A percentile compares a stretch with the other conserved stretches of the same genome.
Conservation (phyloP, 2,888 invertebrate species). For the Periphyllus acericola region DNA sequence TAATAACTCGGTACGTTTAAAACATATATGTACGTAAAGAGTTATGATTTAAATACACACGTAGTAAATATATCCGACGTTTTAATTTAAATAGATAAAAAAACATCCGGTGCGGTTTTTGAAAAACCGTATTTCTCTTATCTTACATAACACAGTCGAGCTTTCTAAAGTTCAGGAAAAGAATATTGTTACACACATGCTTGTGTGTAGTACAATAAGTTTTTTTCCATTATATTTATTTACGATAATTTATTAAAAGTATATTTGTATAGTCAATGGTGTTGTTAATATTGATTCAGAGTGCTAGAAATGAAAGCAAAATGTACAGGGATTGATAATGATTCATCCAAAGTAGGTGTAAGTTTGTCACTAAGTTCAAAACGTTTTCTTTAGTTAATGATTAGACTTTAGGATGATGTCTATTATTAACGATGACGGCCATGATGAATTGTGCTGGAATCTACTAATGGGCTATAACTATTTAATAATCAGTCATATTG, state of each 20-base stretch:
- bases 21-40: too few species aligned
- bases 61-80: too few species aligned
- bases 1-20: too few species aligned
- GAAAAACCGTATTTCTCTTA: background rate
- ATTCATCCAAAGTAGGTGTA: background rate
- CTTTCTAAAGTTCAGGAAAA: background rate
- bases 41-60: too few species aligned
- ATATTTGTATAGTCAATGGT: too few species aligned
- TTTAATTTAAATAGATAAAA: too few species aligned
- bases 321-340: too few species aligned
- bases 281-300: too few species aligned
- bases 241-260: too few species aligned
- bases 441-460: background rate
- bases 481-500: background rate
- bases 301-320: too few species aligned
- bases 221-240: too few species aligned
- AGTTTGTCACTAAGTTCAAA: conserved; percentile 14
- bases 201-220: background rate
- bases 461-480: conserved; percentile 2
- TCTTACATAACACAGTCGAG: background rate
- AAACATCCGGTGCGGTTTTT: background rate
- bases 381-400: conserved; percentile 34
- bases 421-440: background rate
- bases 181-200: background rate
- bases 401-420: background rate